Evolutionary conservation across 2,888 invertebrate species (phyloP), one percentile per base, ranked within the genome.

Genomic region (Acanthacorydalis orientalis): DNA sequence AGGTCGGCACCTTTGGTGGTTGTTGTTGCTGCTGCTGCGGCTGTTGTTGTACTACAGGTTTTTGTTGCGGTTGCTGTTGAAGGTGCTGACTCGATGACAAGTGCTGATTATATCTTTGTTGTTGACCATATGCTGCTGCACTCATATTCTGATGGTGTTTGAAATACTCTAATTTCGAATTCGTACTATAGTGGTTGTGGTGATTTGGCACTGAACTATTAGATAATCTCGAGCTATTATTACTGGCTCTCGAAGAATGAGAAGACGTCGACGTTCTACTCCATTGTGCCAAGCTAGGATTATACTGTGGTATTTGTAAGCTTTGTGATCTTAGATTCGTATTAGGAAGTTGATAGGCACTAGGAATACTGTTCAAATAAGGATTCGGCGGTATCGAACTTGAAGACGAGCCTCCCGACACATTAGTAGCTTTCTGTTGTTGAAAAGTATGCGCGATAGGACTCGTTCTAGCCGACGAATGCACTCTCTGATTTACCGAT

Each of bases 21-120:
- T 31, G 44, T 16, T 35, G 44, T 23, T 23, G 23, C 23, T 23
- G 23, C 6, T 23, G 34, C 7, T 10, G 23, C 11, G 57, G 57
- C 31, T 52, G 55, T 4, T 54, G 54, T 12, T 51, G 51, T 6
- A 48, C 14, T 49, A 47, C 53, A 51, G 33, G 48, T 48, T 44
- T 53, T 15, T 31, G 11, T 16, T 12, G n/a, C n/a, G 47, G 42
- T 42, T 41, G 42, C 12, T 42, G 16, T 15, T 14, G 23, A 10
- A 51, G 75, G 75, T 59, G 74, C 75, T 49, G 76, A 73, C 54
- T 77, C 66, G 38, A 77, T 77, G 50, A 76, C 72, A 52, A 72
- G 68, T 41, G 70, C 68, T 54, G 68, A 67, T 54, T 68, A 64
- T 16, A 65, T 63, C 16, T 63, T 54, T 47, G 63, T 4, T 50